Base-by-base conservation (phyloP, 1,140 invertebrate genomes). In the Leptoteleia sp. region DNA sequence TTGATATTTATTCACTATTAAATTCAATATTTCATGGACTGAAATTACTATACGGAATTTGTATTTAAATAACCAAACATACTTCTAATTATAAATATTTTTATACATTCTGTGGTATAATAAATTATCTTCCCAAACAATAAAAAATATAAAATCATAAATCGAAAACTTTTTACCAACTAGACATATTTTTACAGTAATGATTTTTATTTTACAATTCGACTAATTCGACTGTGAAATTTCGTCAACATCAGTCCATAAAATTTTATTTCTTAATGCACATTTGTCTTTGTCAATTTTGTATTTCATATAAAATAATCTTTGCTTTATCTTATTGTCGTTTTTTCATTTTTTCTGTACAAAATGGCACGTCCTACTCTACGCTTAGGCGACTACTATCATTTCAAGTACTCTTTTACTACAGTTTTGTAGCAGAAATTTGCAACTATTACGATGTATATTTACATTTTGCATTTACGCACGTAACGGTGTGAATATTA, bases 281-380 rank as follows among this genome's bases (percentile, higher is more conserved):
- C 33, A 29, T 50, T 76, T 83, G 50, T 71, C 50, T 64, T 47
- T 62, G 38, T 42, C n/a, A 45, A 50, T 54, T 73, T 62, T 76
- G 37, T 42, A 54, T n/a, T n/a, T n/a, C n/a, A 62, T 70, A 70
- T 55, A 72, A 67, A 71, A 50, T 57, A 79, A 72, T 82, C 62
- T 71, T 77, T 70, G 43, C 40, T 76, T 37, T 65, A 71, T 57
- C 72, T 50, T 73, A 52, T 59, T 81, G 42, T 81, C 27, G 70
- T 77, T 82, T 81, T 35, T 57, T 65, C 45, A n/a, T n/a, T 65
- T 65, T 82, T 82, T 79, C 81, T 85, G 83, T 86, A 87, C 85
- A 88, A 84, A 84, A 89, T 89, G 88, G 88, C 88, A 89, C 88
- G 70, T 87, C 80, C 85, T 88, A 86, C 81, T 64, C 81, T 87